A percentile compares a stretch with the other conserved stretches of the same genome.
phyloP scores from a whole-genome alignment of 2,888 invertebrate genomes.

The Cepaea hortensis region DNA sequence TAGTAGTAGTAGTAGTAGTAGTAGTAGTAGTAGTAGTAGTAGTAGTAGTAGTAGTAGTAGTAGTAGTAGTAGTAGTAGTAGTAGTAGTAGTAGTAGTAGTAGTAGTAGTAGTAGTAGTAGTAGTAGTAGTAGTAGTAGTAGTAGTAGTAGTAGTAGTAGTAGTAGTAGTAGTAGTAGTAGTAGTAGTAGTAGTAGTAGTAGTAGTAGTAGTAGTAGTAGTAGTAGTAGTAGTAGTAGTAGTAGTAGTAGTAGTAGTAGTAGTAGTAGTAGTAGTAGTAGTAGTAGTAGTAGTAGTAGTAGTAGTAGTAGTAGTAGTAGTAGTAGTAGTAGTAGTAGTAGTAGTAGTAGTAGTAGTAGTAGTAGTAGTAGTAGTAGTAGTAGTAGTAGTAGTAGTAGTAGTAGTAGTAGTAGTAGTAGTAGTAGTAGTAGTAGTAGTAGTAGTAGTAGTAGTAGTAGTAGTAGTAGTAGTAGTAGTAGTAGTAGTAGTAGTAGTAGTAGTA shows the following conservation, averaged over 20 bases:
- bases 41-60: conserved; percentile 53
- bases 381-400: neutral
- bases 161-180: conserved; percentile 53
- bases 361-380: conserved; percentile 42
- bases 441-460: conserved; percentile 42
- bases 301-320: conserved; percentile 51
- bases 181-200: conserved; percentile 54
- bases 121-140: conserved; percentile 53
- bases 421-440: neutral
- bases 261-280: conserved; percentile 37
- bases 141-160: conserved; percentile 54
- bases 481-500: too few relatives aligned
- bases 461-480: conserved; percentile 45
- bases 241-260: conserved; percentile 48
- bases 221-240: too few relatives aligned
- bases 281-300: conserved; percentile 13
- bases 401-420: conserved; percentile 51
- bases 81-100: too few relatives aligned
- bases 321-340: neutral
- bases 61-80: conserved; percentile 49
- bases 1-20: conserved; percentile 54
- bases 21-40: conserved; percentile 53
- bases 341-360: conserved; percentile 46
- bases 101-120: conserved; percentile 50
- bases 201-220: conserved; percentile 49